Conservation (phyloP, 2,113 vertebrate genomes). For the Hemiprocne comata region DNA sequence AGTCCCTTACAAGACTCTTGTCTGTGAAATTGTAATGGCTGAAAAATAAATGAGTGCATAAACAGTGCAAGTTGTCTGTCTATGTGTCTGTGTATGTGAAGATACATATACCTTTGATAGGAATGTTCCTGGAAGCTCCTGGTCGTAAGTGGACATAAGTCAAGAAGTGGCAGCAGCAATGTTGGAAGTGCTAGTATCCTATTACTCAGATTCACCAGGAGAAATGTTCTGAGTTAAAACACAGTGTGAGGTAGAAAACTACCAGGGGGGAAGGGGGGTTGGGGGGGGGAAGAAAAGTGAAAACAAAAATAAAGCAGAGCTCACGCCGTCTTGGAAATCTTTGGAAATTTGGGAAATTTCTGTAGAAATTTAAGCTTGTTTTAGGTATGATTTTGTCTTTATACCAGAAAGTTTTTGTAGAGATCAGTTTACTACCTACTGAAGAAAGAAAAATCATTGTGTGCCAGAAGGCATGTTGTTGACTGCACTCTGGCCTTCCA, state of each 20-base stretch:
- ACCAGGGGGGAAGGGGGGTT: too few species aligned
- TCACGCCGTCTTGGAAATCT: not conserved
- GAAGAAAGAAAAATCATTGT: not conserved
- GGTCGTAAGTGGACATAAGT: not conserved
- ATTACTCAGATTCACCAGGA: not conserved
- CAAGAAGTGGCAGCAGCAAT: not conserved
- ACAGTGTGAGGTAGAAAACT: not conserved
- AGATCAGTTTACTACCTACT: not conserved
- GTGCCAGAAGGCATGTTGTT: not conserved
- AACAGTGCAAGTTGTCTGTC: not conserved
- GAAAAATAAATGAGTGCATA: not conserved
- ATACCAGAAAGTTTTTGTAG: not conserved
- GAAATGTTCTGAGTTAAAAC: not conserved
- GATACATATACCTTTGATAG: not conserved
- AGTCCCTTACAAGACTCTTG: not conserved
- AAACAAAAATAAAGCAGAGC: not conserved
- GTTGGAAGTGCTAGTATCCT: not conserved
- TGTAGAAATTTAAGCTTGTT: not conserved
- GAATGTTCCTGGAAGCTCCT: not conserved
- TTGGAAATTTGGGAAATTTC: not conserved
- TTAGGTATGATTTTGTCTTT: not conserved
- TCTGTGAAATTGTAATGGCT: not conserved
- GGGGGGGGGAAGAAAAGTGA: not conserved
- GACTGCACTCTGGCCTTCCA: not conserved
- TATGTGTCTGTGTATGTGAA: not conserved